Evolutionary conservation across 2,888 invertebrate species (phyloP), one percentile per base, ranked within the genome.

Genomic region (Lasius platythorax): DNA sequence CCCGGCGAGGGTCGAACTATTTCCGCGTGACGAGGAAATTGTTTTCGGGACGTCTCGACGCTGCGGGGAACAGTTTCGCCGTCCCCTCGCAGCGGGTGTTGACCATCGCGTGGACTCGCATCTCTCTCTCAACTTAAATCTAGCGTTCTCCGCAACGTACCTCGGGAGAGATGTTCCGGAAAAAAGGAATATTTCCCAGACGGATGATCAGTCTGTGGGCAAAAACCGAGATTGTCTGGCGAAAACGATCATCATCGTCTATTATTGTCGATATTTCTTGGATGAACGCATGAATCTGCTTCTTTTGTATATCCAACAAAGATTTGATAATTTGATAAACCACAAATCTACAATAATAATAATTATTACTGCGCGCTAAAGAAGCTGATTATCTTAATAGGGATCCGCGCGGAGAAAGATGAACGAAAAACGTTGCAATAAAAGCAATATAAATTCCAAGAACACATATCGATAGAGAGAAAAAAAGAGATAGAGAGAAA

Each of bases 1-100:
- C 93, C 92, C 87, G 92, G 91, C 88, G 92, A 84, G 91, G 89
- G 87, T 70, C 90, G 92, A 91, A 93, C 94, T 92, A 93, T 94
- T 94, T 94, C 94, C 94, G 92, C 93, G 89, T 93, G 92, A 91
- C 91, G 91, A 89, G 92, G 90, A 93, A 93, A 93, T 93, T 91
- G 92, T 92, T 92, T 93, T 79, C 89, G 87, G 87, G 86, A 85
- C 87, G 85, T 90, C 89, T 79, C 87, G 89, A 87, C 93, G 86
- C 94, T 88, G 93, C 93, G 93, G 94, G 94, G 93, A 93, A 89
- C 91, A 85, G 79, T 79, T 23, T 78, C 83, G 78, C 73, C 82
- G 88, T 89, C 86, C 89, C 85, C 87, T 91, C 93, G 78, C 93
- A 93, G 93, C 93, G 89, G 92, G 93, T 87, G 92, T 87, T 83